phyloP scores from a whole-genome alignment of 2,797 vertebrate genomes.

The Molothrus aeneus region DNA sequence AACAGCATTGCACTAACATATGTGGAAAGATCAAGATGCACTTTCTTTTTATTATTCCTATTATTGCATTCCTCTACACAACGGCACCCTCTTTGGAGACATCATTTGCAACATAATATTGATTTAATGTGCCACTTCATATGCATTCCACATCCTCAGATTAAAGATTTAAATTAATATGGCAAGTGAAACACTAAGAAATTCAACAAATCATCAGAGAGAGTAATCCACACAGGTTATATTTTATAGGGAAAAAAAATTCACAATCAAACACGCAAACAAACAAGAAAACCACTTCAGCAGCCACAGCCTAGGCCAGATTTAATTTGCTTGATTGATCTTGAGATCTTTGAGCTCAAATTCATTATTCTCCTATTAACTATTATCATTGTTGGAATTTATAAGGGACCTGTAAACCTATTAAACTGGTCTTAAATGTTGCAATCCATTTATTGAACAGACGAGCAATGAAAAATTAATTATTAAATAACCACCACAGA shows the following conservation, averaged over 20 bases:
- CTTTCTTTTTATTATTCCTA: constrained; percentile 59
- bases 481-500: constrained; percentile 78
- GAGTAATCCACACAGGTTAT: neutral
- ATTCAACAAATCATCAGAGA: constrained; percentile 45
- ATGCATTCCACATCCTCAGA: constrained; percentile 42
- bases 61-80: constrained; percentile 51
- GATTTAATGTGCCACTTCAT: constrained; percentile 52
- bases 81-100: constrained; percentile 44
- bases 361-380: constrained; percentile 70
- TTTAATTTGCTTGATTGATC: constrained; percentile 66
- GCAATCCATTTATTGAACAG: constrained; percentile 78
- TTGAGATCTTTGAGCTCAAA: constrained; percentile 57
- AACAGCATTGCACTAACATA: neutral
- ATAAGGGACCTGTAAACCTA: constrained; percentile 75
- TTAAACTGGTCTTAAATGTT: constrained; percentile 76
- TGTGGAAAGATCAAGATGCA: constrained; percentile 51
- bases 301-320: neutral
- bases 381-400: constrained; percentile 69
- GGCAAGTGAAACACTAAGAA: constrained; percentile 53
- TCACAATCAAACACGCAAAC: rapidly evolving
- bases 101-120: constrained; percentile 49
- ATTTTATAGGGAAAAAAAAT: neutral
- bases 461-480: constrained; percentile 80
- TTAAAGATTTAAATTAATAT: constrained; percentile 74
- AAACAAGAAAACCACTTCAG: rapidly evolving